A percentile compares a stretch with the other conserved stretches of the same genome.
Conservation (phyloP, 2,888 invertebrate species). For the Agelastica alni region DNA sequence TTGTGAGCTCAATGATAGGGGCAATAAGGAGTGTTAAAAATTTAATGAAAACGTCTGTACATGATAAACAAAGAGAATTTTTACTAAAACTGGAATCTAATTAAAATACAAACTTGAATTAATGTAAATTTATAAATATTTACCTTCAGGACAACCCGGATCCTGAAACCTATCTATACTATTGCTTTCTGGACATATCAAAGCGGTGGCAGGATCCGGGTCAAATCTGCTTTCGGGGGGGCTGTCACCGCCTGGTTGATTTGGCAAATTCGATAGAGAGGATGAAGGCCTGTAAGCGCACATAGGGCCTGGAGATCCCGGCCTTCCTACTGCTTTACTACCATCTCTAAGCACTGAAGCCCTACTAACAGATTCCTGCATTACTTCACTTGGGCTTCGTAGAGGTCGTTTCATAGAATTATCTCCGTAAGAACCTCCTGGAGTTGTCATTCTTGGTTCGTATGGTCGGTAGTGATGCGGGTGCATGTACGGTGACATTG, state of each 20-base stretch:
- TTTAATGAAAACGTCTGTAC: no score
- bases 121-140: no score
- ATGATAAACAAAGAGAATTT: no score
- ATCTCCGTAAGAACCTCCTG: slow-evolving; percentile 49
- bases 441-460: slow-evolving; percentile 50
- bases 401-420: slow-evolving; percentile 60
- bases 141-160: slow-evolving; percentile 61
- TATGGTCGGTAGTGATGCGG: slow-evolving; percentile 48
- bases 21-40: no score
- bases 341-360: slow-evolving; percentile 72
- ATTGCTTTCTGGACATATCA: slow-evolving; percentile 58
- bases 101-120: no score
- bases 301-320: slow-evolving; percentile 56
- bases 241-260: slow-evolving; percentile 62
- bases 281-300: slow-evolving; percentile 56
- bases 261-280: slow-evolving; percentile 57
- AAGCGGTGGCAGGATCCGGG: slow-evolving; percentile 55
- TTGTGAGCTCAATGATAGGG: no score
- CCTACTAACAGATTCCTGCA: slow-evolving; percentile 63
- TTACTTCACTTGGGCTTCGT: slow-evolving; percentile 63
- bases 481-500: slow-evolving; percentile 59
- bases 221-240: slow-evolving; percentile 61
- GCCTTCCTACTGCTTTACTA: slow-evolving; percentile 60
- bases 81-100: no score
- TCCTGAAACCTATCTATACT: slow-evolving; percentile 51